Percentiles rank a stretch among this genome's conserved stretches.
Evolutionary conservation across 2,888 invertebrate genomes (phyloP).

Genomic region (Chrysomela aeneicollis): DNA sequence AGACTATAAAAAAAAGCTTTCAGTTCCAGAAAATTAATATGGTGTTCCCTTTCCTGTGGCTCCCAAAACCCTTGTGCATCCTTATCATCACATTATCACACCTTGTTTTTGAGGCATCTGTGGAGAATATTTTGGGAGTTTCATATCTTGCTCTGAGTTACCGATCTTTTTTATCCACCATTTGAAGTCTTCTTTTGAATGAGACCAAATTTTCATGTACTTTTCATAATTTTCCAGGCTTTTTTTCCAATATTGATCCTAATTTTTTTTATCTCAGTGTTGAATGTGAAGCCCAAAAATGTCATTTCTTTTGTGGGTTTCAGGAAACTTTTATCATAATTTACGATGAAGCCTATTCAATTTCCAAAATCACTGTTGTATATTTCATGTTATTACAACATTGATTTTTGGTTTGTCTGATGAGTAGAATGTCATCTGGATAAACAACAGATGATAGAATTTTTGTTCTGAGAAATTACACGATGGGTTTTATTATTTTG

Average conservation of each 20-base stretch:
- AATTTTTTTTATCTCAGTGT: neutral
- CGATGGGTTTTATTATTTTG: neutral
- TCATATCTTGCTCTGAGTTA: neutral
- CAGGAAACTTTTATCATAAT: conserved; percentile 2
- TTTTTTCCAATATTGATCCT: neutral
- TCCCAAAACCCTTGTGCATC: neutral
- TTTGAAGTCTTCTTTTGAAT: no score
- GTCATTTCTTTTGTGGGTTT: neutral
- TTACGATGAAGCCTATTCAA: neutral
- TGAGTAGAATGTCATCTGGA: neutral
- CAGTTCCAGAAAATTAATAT: conserved; percentile 20
- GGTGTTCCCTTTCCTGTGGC: neutral
- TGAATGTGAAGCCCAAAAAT: neutral
- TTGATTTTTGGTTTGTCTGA: neutral
- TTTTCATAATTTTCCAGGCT: neutral
- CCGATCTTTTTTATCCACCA: no score
- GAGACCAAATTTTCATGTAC: neutral
- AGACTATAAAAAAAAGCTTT: conserved; percentile 6
- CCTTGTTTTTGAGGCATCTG: conserved; percentile 8
- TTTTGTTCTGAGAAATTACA: neutral
- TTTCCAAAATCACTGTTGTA: neutral
- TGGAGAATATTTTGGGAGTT: neutral
- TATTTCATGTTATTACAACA: neutral
- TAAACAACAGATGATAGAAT: no score
- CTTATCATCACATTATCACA: conserved; percentile 2